Percentiles rank a stretch among this genome's conserved stretches.
phyloP scores from a whole-genome alignment of 2,797 vertebrate genomes.

The Picus viridis region DNA sequence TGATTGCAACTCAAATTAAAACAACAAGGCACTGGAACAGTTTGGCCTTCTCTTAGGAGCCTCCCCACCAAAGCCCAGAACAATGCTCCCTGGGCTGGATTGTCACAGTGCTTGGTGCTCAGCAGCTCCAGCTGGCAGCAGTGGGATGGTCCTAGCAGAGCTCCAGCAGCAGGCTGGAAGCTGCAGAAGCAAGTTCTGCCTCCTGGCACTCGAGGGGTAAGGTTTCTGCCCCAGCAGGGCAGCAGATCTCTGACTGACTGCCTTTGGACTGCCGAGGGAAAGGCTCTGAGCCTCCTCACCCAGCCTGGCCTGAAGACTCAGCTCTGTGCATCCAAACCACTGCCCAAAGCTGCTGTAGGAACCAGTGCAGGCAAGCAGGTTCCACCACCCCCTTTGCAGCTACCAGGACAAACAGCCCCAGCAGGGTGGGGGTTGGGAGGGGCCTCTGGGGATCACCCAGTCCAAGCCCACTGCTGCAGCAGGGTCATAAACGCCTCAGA shows the following conservation, averaged over 20 bases:
- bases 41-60: background rate
- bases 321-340: background rate
- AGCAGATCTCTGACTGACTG: background rate
- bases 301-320: background rate
- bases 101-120: background rate
- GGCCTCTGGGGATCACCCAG: too few relatives aligned
- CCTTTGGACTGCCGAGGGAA: background rate
- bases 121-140: accelerated
- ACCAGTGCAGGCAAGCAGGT: background rate
- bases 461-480: too few relatives aligned
- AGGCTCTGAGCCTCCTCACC: background rate
- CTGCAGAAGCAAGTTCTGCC: background rate
- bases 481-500: too few relatives aligned
- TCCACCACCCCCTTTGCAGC: background rate
- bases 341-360: background rate
- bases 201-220: background rate
- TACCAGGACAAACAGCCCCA: too few relatives aligned
- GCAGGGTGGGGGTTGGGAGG: background rate
- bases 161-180: background rate
- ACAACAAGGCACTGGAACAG: accelerated
- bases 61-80: background rate
- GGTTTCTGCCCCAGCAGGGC: background rate
- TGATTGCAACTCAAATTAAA: background rate
- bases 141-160: background rate
- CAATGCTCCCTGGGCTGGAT: background rate